A percentile compares a stretch with the other conserved stretches of the same genome.
phyloP scores from a whole-genome alignment of 1,140 invertebrate species.

The Bilobella aurantiaca region DNA sequence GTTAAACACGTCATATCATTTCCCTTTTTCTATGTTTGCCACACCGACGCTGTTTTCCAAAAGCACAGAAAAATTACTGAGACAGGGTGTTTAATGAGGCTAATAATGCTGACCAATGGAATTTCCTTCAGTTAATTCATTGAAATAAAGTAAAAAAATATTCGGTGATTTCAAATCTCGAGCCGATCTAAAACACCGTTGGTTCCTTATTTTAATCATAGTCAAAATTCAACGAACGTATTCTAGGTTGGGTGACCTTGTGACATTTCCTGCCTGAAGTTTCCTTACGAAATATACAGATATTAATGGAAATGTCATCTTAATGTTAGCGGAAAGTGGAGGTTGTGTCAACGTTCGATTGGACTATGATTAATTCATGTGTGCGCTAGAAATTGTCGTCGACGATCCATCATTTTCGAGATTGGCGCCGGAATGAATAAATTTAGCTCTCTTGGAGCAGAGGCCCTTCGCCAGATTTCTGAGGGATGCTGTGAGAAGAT shows the following conservation, averaged over 20 bases:
- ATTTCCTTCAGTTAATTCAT: not conserved
- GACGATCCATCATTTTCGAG: not conserved
- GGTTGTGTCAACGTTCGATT: not conserved
- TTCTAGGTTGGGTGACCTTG: not conserved
- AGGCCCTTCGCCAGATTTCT: not conserved
- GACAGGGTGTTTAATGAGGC: no score
- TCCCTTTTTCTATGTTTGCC: no score
- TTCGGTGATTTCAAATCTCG: not conserved
- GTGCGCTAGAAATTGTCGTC: not conserved
- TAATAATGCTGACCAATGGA: no score
- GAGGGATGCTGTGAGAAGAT: not conserved
- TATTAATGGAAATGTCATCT: not conserved
- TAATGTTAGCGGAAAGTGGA: not conserved
- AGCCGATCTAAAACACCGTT: not conserved
- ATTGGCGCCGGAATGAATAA: constrained; percentile 1
- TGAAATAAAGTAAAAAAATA: not conserved
- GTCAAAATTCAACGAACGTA: not conserved
- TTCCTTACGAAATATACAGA: not conserved
- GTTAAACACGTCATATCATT: no score
- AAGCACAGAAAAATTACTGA: no score
- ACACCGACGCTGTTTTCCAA: no score
- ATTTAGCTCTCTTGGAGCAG: not conserved
- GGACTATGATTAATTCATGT: not conserved
- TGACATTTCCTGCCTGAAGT: not conserved
- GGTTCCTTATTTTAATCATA: not conserved